These are phyloP conservation scores for Frankliniella fusca DNA, from an alignment of 2,888 invertebrate species.

Conservation along the genomic window DNA sequence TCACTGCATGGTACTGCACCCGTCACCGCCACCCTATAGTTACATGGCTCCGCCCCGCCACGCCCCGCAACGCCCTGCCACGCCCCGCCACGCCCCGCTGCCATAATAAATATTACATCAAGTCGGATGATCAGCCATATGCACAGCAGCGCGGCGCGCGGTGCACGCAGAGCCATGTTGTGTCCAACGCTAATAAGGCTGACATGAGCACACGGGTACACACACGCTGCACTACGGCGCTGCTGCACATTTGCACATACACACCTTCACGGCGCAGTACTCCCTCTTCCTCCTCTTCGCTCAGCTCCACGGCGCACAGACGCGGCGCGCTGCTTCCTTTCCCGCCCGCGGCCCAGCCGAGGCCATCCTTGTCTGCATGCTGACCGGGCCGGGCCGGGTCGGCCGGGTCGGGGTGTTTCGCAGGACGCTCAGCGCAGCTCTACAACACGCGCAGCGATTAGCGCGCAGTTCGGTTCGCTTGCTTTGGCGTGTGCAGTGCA, in stretches of 20 bases:
- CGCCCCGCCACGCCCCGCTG: background rate
- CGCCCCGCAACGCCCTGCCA: background rate
- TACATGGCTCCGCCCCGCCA: background rate
- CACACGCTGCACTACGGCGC: background rate
- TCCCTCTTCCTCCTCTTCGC: background rate
- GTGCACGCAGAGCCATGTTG: background rate
- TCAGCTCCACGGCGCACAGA: background rate
- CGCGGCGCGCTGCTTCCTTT: background rate
- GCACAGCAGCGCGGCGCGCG: background rate
- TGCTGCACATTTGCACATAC: constrained; percentile 9
- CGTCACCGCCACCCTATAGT: background rate
- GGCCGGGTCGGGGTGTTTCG: too few species aligned
- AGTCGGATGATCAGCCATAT: constrained; percentile 8
- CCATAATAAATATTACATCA: constrained; percentile 27
- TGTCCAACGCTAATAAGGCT: background rate
- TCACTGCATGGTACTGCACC: background rate
- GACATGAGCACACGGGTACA: background rate
- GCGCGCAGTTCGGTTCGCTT: too few species aligned
- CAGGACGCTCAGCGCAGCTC: too few species aligned
- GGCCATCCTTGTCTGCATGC: too few species aligned
- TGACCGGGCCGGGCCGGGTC: too few species aligned
- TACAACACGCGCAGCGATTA: too few species aligned
- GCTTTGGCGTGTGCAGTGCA: too few species aligned
- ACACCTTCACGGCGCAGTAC: background rate
- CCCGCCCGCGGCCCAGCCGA: background rate